These are phyloP conservation scores for Xenus cinereus DNA, from an alignment of 2,113 vertebrate genomes.

Conservation along the genomic window DNA sequence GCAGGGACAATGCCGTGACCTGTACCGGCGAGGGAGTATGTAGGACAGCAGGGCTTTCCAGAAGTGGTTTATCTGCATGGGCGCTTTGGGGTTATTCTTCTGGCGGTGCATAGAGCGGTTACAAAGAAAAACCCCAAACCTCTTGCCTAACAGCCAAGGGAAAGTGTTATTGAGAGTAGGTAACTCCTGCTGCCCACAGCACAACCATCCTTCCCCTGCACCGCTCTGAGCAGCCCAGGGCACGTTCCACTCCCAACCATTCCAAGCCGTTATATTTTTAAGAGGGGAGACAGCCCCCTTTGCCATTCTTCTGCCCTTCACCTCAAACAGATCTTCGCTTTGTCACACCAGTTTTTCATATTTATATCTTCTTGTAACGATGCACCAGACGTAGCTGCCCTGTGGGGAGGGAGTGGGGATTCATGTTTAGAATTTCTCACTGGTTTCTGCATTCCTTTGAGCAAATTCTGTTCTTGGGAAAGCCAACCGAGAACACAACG, in stretches of 20 bases:
- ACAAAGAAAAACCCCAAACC: neutral
- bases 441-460: neutral
- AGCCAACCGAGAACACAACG: neutral
- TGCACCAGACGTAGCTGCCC: accelerated
- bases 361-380: neutral
- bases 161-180: neutral
- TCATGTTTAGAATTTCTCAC: neutral
- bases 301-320: neutral
- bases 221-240: neutral
- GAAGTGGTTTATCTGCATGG: neutral
- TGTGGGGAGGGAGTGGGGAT: neutral
- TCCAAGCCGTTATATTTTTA: neutral
- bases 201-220: neutral
- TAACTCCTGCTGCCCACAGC: neutral
- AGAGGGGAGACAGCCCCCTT: neutral
- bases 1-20: neutral
- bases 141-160: neutral
- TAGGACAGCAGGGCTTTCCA: neutral
- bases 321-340: neutral
- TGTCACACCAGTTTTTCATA: neutral
- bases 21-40: accelerated
- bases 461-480: neutral
- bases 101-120: neutral
- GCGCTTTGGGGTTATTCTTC: neutral
- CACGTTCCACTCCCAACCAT: too few relatives aligned